These are phyloP conservation scores for Microplitis deprimator DNA, from an alignment of 2,888 invertebrate genomes.

Conservation along the genomic window DNA sequence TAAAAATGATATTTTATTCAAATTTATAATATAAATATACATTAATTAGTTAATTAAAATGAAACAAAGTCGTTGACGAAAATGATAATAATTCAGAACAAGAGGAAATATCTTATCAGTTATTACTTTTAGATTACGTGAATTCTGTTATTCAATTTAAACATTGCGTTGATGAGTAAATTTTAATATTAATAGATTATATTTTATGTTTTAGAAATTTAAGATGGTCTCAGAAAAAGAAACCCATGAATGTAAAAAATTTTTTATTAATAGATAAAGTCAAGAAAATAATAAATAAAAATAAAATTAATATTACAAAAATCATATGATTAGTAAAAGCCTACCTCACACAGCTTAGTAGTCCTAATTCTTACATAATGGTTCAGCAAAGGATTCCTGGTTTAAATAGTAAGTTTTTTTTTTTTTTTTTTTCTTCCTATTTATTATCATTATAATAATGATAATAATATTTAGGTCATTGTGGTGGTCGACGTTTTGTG, in stretches of 20 bases:
- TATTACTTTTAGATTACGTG: neutral
- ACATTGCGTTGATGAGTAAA: too few relatives aligned
- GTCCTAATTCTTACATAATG: slow-evolving; percentile 44
- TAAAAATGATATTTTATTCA: too few relatives aligned
- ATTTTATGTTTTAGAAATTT: neutral
- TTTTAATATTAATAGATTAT: neutral
- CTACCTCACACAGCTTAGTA: neutral
- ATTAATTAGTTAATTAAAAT: too few relatives aligned
- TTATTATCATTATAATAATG: neutral
- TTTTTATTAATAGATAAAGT: neutral
- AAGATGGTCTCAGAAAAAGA: neutral
- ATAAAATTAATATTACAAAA: too few relatives aligned
- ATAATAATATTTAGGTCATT: slow-evolving; percentile 50
- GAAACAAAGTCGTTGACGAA: neutral
- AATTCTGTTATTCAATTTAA: too few relatives aligned
- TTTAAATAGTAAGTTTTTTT: slow-evolving; percentile 53
- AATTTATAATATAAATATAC: too few relatives aligned
- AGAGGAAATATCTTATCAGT: neutral
- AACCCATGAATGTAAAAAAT: neutral
- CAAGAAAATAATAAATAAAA: neutral
- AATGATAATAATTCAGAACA: neutral
- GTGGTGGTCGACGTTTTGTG: slow-evolving; percentile 78
- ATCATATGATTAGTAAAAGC: neutral
- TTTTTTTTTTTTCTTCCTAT: neutral
- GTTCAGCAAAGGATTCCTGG: slow-evolving; percentile 54